phyloP scores from a whole-genome alignment of 2,888 invertebrate genomes.

The Torymus texanus region DNA sequence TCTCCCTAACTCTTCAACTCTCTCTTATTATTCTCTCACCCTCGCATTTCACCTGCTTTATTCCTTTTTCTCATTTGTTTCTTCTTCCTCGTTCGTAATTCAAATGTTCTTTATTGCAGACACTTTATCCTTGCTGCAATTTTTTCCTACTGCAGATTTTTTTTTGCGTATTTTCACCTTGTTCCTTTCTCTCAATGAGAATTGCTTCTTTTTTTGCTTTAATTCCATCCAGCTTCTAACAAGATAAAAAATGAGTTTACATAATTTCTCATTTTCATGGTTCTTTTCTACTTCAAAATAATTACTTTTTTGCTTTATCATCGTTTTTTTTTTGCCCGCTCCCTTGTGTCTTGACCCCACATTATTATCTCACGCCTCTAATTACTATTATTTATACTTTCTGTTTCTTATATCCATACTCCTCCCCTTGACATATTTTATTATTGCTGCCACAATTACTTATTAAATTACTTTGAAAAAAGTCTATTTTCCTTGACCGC shows the following conservation, averaged over 20 bases:
- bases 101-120: slow-evolving; percentile 51
- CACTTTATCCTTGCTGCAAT: slow-evolving; percentile 41
- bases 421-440: too few species aligned
- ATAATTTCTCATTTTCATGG: slow-evolving; percentile 48
- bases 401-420: slow-evolving; percentile 1
- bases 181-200: neutral
- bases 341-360: slow-evolving; percentile 17
- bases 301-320: slow-evolving; percentile 18
- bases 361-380: slow-evolving; percentile 38
- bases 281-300: neutral
- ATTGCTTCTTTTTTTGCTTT: slow-evolving; percentile 3
- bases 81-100: slow-evolving; percentile 54
- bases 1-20: slow-evolving; percentile 49
- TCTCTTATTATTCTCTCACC: slow-evolving; percentile 48
- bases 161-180: neutral
- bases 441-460: too few species aligned
- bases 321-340: slow-evolving; percentile 10
- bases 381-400: slow-evolving; percentile 44
- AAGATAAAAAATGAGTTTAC: slow-evolving; percentile 39
- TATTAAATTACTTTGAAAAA: too few species aligned
- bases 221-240: slow-evolving; percentile 9
- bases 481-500: neutral
- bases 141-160: neutral
- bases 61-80: slow-evolving; percentile 53
- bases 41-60: slow-evolving; percentile 49